Base-by-base conservation (phyloP, 2,888 invertebrate genomes). In the Crioceris asparagi region DNA sequence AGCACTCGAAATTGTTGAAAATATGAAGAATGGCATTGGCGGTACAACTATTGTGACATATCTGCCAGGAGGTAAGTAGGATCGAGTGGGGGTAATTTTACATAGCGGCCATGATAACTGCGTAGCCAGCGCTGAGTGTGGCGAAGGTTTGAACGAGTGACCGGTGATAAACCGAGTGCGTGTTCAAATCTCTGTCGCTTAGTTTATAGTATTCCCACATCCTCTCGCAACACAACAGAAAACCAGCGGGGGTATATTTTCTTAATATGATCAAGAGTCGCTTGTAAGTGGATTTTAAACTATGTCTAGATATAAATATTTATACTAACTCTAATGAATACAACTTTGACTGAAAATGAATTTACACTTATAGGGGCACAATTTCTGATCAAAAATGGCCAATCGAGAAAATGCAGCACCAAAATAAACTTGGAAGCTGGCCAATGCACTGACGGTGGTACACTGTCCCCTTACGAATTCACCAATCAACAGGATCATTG, bases 1-100 rank as follows among this genome's bases (percentile, higher is more conserved):
- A 29, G 50, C 48, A 2, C 15, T 50, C 12, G 47, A 46, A 36
- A 17, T 49, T 2, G 38, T 36, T 4, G 15, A 31, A 4, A 43
- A 38, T 30, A 47, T 49, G 46, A 44, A 36, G 38, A 36, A 37
- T 29, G 50, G 50, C 6, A 36, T 48, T 17, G 50, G 50, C 17
- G 50, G 50, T 17, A 32, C 18, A 8, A 50, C 50, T 14, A 38
- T 48, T 16, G 44, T 33, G 17, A 44, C 39, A 6, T 35, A 48
- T 34, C 26, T 30, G 27, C 48, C 50, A 19, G 34, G 35, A 34
- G 48, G 50, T 50, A 41, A 41, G 31, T 6, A 21, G 10, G n/a
- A n/a, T n/a, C n/a, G n/a, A n/a, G n/a, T n/a, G n/a, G n/a, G n/a
- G n/a, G n/a, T n/a, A n/a, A n/a, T n/a, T 16, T 15, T 16, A 40